A percentile compares a stretch with the other conserved stretches of the same genome.
Conservation (phyloP, 2,113 vertebrate species). For the Brachyistius frenatus region DNA sequence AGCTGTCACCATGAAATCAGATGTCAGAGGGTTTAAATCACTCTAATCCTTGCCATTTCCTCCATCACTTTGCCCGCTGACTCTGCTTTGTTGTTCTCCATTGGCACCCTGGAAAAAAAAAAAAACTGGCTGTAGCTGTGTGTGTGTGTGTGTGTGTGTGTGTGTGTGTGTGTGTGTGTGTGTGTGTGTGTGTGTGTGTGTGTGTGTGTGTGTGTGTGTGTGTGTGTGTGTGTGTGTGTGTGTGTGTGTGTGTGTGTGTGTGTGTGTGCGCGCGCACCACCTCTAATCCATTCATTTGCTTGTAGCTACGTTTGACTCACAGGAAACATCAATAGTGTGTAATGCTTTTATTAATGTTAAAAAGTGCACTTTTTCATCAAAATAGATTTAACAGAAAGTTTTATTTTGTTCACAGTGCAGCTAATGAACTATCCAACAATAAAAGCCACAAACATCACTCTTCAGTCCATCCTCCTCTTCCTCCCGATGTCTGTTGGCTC, state of each 20-base stretch:
- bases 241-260: background rate
- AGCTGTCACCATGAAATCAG: conserved; percentile 73
- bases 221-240: conserved; percentile 13
- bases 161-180: conserved; percentile 3
- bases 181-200: background rate
- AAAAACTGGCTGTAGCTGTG: background rate
- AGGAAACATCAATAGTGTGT: background rate
- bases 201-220: conserved; percentile 21
- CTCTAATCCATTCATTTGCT: background rate
- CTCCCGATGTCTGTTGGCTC: conserved; percentile 44
- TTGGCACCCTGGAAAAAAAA: conserved; percentile 51
- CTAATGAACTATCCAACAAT: conserved; percentile 29
- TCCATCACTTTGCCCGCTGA: conserved; percentile 54
- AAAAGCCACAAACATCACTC: conserved; percentile 50
- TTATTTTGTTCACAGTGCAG: conserved; percentile 8
- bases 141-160: conserved; percentile 19
- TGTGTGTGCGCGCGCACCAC: background rate
- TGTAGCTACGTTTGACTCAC: conserved; percentile 11
- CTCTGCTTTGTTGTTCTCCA: conserved; percentile 50
- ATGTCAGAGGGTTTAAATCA: conserved; percentile 71
- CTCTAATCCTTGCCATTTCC: conserved; percentile 68
- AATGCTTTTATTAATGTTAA: background rate
- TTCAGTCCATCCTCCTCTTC: conserved; percentile 53
- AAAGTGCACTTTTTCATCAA: background rate
- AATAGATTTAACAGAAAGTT: conserved; percentile 17